Evolutionary conservation across 2,888 invertebrate genomes (phyloP).

Genomic region (Caenorhabditis macrosperma): DNA sequence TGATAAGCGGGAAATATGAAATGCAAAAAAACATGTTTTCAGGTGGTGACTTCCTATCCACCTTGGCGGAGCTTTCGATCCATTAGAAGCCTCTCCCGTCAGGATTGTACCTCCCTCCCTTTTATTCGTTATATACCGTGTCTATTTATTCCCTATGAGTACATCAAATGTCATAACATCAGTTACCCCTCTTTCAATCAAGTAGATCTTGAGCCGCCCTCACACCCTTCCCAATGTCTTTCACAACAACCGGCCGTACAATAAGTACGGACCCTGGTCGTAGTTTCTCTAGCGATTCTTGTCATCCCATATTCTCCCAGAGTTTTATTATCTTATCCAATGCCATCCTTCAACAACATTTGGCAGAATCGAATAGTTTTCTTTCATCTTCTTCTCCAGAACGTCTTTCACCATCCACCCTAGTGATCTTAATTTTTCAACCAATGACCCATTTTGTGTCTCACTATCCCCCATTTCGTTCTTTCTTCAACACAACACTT

Average conservation of each 20-base stretch:
- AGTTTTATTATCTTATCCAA: no score
- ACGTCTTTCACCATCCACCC: constrained; percentile 39
- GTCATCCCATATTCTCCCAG: neutral
- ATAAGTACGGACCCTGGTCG: constrained; percentile 28
- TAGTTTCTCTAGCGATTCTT: constrained; percentile 47
- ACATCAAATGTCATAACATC: neutral
- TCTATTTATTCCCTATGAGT: constrained; percentile 5
- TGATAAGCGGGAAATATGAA: neutral
- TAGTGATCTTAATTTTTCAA: constrained; percentile 34
- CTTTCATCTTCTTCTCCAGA: constrained; percentile 5
- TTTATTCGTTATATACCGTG: constrained; percentile 1
- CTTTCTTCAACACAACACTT: constrained; percentile 17
- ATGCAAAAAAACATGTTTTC: neutral
- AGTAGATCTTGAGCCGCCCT: constrained; percentile 34
- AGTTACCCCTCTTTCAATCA: neutral
- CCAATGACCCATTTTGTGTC: neutral
- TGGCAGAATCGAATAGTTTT: constrained; percentile 25
- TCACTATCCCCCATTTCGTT: constrained; percentile 15
- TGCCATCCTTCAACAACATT: neutral
- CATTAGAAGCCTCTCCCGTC: neutral
- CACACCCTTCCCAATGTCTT: constrained; percentile 39
- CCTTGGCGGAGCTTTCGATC: constrained; percentile 30
- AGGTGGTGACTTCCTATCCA: constrained; percentile 40
- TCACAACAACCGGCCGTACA: constrained; percentile 37
- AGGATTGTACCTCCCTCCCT: neutral